Evolutionary conservation across 37 sponge, comb jelly and placozoan genomes (phyloP).

Genomic region (Aplysina aerophoba): DNA sequence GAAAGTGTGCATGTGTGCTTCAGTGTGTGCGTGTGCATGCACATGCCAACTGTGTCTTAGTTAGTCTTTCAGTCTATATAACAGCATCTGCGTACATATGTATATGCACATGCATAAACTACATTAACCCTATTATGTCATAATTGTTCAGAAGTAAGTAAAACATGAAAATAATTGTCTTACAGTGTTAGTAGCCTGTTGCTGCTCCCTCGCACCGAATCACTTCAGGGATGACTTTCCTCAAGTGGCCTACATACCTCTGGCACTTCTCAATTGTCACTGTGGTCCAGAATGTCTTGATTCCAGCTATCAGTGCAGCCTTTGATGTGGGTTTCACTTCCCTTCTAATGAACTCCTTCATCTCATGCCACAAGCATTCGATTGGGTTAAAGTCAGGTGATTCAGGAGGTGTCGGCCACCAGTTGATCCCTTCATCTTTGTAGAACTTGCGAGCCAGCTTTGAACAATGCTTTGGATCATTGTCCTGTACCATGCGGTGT

Average conservation of each 20-base stretch:
- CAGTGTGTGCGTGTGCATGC: too few species aligned
- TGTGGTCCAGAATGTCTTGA: conserved; percentile 5
- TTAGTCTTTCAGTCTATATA: too few species aligned
- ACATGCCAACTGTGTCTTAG: too few species aligned
- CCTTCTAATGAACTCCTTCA: not conserved
- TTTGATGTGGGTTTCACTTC: not conserved
- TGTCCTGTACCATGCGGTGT: not conserved
- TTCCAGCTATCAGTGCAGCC: conserved; percentile 3
- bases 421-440: not conserved
- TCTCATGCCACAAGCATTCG: not conserved
- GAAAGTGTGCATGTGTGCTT: too few species aligned
- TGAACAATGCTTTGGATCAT: conserved; percentile 6
- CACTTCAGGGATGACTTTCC: conserved; percentile 22
- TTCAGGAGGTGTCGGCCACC: conserved; percentile 14
- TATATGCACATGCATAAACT: too few species aligned
- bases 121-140: too few species aligned
- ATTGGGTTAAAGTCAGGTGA: not conserved
- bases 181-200: not conserved
- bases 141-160: too few species aligned
- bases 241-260: not conserved
- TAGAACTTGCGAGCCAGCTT: conserved; percentile 1
- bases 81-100: too few species aligned
- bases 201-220: not conserved
- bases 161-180: too few species aligned
- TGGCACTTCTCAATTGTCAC: conserved; percentile 6